Evolutionary conservation across 2,797 vertebrate species (phyloP).

Genomic region (Buphagus erythrorhynchus): DNA sequence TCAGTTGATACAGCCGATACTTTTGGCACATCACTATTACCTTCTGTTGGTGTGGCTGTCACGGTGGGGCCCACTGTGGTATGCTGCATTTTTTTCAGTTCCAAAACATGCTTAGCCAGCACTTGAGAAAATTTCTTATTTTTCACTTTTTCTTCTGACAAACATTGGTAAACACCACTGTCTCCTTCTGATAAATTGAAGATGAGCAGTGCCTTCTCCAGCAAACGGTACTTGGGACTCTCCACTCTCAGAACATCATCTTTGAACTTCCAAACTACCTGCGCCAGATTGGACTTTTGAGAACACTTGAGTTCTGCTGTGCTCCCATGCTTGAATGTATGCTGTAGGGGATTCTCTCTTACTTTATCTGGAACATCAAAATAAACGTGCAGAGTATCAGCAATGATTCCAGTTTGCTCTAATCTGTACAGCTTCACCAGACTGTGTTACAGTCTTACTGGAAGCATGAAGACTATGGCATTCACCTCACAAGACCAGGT

Average conservation of each 20-base stretch:
- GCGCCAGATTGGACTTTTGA: conserved; percentile 89
- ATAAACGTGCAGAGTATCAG: conserved; percentile 78
- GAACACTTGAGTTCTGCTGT: conserved; percentile 90
- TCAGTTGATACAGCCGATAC: conserved; percentile 65
- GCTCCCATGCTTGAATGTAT: conserved; percentile 87
- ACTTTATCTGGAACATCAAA: conserved; percentile 84
- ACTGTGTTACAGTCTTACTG: not conserved
- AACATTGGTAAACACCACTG: conserved; percentile 91
- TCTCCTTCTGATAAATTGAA: conserved; percentile 90
- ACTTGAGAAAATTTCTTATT: conserved; percentile 87
- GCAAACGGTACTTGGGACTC: conserved; percentile 87
- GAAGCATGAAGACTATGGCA: not conserved
- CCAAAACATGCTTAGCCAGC: conserved; percentile 83
- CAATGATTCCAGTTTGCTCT: conserved; percentile 26
- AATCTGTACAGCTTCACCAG: not conserved
- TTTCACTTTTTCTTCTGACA: conserved; percentile 85
- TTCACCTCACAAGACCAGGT: conserved; percentile 12
- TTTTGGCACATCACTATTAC: conserved; percentile 77
- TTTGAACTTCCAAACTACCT: conserved; percentile 89
- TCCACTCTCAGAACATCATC: conserved; percentile 80
- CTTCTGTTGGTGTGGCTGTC: conserved; percentile 72
- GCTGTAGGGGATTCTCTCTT: conserved; percentile 77
- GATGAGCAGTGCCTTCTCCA: conserved; percentile 88
- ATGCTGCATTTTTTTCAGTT: conserved; percentile 76
- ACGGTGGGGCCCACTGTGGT: not conserved